Conservation (phyloP, 2,113 vertebrate genomes). For the Lycaon pictus region DNA sequence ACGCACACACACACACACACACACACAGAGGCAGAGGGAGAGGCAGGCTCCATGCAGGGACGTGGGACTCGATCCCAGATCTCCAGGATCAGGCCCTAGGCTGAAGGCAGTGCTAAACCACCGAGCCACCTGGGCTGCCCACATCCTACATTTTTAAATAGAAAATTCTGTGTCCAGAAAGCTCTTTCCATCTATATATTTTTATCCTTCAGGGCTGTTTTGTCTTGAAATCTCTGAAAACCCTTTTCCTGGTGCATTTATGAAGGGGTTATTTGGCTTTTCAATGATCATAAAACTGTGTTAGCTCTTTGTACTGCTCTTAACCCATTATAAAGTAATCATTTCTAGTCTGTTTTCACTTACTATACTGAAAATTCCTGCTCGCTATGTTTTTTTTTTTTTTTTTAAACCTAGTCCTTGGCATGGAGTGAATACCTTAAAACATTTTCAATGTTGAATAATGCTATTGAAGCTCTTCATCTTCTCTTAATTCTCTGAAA, state of each 20-base stretch:
- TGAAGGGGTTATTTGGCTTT: neutral
- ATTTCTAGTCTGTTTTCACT: neutral
- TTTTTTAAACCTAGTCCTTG: neutral
- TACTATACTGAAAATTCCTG: neutral
- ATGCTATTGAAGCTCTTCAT: neutral
- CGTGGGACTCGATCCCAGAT: too few relatives aligned
- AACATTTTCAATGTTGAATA: conserved; percentile 29
- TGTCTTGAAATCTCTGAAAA: neutral
- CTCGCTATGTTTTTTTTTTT: neutral
- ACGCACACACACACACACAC: too few relatives aligned
- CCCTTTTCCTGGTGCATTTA: neutral
- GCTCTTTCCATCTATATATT: neutral
- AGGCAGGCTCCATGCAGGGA: too few relatives aligned
- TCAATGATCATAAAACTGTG: neutral
- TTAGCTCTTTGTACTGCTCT: neutral
- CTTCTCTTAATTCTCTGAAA: neutral
- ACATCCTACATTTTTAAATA: neutral
- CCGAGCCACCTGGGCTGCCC: too few relatives aligned
- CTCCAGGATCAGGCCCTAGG: too few relatives aligned
- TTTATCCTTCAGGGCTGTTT: neutral
- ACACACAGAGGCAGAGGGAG: too few relatives aligned
- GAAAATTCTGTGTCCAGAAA: conserved; percentile 6
- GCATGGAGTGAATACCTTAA: neutral
- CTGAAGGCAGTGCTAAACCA: too few relatives aligned
- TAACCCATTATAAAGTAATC: neutral